Conservation (phyloP, 2,113 vertebrate genomes). For the Rhinichthys klamathensis region DNA sequence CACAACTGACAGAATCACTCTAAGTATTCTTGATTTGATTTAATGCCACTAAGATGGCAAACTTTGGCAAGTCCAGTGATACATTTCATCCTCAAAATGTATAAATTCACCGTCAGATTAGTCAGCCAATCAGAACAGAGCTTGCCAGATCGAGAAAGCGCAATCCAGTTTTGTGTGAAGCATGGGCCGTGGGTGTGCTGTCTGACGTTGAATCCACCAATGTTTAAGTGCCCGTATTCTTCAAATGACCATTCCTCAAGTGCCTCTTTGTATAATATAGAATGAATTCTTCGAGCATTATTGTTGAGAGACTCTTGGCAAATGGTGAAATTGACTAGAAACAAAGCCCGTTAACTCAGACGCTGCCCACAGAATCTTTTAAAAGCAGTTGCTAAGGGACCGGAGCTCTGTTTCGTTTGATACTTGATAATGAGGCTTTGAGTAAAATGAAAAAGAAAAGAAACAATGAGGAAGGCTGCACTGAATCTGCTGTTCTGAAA, state of each 20-base stretch:
- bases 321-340: conserved; percentile 10
- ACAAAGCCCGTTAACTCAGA: conserved; percentile 18
- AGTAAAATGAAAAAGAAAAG: background rate
- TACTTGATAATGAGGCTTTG: conserved; percentile 36
- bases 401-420: conserved; percentile 23
- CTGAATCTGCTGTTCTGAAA: conserved; percentile 6
- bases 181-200: background rate
- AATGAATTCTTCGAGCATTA: conserved; percentile 3
- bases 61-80: background rate
- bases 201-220: background rate
- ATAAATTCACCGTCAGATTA: background rate
- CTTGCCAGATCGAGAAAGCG: background rate
- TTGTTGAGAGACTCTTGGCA: conserved; percentile 18
- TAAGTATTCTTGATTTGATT: background rate
- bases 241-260: background rate
- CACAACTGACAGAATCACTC: background rate
- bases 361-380: conserved; percentile 35
- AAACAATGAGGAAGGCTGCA: background rate
- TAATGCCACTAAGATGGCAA: background rate
- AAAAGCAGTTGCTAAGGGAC: conserved; percentile 39
- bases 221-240: background rate
- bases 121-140: conserved; percentile 18
- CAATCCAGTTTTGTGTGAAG: background rate
- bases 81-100: background rate
- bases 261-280: conserved; percentile 1